Evolutionary conservation across 64 coral and sea anemone genomes (phyloP), one percentile per base, ranked within the genome.

Genomic region (Pocillopora damicornis): DNA sequence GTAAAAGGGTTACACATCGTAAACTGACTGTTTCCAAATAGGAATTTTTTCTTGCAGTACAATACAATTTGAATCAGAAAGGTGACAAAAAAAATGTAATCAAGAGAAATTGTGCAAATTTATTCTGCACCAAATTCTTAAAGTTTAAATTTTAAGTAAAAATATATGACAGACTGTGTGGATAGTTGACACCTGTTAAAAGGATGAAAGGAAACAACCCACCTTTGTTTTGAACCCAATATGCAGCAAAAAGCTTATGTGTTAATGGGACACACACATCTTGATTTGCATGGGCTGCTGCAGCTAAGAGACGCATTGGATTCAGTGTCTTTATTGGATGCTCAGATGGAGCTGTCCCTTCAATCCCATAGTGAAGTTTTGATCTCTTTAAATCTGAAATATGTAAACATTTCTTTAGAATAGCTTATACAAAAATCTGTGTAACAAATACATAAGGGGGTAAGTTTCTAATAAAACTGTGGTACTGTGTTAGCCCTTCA

Each of bases 301-400:
- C 97, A 86, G 97, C 97, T 60, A 99, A 86, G 0, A 99, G 82
- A 58, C 97, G 81, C 97, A 99, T 99, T 74, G 92, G 74, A 34
- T 75, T 81, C 22, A 99, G 75, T 9, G 90, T 92, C 20, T 72
- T 87, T 59, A 80, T 95, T 12, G 97, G 93, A 72, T 90, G 92
- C 22, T 90, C 89, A 58, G 90, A 80, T 6, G 97, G 93, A 17
- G 75, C n/a, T 51, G 67, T 74, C 9, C 76, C 82, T 80, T 77
- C 74, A 58, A 99, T 63, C 15, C 90, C 90, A 79, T 91, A 63
- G 82, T 92, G 97, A 86, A 85, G 73, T 75, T 79, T 88, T 61
- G 91, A 77, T 61, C 97, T 95, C 35, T 88, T 67, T 36, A 99
- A 71, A 95, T 99, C 97, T 98, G 63, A 56, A 79, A 65, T 60